A percentile compares a stretch with the other conserved stretches of the same genome.
These are phyloP conservation scores for Coreius guichenoti DNA, from an alignment of 2,797 vertebrate genomes.

Conservation along the genomic window DNA sequence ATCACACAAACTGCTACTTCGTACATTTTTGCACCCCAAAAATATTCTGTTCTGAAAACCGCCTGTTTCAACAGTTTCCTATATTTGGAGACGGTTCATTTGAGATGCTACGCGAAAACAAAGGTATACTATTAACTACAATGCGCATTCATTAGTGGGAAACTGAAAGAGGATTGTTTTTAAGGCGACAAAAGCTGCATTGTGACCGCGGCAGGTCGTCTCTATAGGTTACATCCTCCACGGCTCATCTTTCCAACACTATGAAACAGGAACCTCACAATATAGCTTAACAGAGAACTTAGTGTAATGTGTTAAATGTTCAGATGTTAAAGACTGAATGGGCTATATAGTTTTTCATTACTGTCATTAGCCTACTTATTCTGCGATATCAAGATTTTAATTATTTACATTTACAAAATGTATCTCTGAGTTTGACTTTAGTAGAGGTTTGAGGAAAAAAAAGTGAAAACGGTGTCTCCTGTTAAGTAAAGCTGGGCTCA, in stretches of 20 bases:
- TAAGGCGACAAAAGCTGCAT: conserved; percentile 54
- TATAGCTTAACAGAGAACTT: not conserved
- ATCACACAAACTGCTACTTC: not conserved
- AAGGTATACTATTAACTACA: conserved; percentile 39
- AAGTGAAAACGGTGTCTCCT: not conserved
- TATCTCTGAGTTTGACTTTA: not conserved
- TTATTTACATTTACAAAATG: not conserved
- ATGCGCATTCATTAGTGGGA: conserved; percentile 49
- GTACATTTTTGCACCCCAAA: not conserved
- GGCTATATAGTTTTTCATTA: not conserved
- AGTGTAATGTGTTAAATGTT: not conserved
- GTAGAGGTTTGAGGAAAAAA: not conserved
- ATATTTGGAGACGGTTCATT: conserved; percentile 25
- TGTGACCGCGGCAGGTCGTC: conserved; percentile 46
- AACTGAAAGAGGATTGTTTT: conserved; percentile 53
- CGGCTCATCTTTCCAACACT: conserved; percentile 30
- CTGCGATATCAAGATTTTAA: not conserved
- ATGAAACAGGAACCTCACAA: conserved; percentile 24
- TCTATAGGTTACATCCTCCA: conserved; percentile 44
- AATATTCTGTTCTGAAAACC: not conserved
- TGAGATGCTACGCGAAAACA: conserved; percentile 26
- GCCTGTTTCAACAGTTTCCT: conserved; percentile 10
- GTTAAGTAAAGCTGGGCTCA: not conserved
- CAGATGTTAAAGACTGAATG: not conserved
- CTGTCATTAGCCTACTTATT: not conserved